Conservation (phyloP, 2,888 invertebrate genomes). For the Eupithecia insigniata region DNA sequence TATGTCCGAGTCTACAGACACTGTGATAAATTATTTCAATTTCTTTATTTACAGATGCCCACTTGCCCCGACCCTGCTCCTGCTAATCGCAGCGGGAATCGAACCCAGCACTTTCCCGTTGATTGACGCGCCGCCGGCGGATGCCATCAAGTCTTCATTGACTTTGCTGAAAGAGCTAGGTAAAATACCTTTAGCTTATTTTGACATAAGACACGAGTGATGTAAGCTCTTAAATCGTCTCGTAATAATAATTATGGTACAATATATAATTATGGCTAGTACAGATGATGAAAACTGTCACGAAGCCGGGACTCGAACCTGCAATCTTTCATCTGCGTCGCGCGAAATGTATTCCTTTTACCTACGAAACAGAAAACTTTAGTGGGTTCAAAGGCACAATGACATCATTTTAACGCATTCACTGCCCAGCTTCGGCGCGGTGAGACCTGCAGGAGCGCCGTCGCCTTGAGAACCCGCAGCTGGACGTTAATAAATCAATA, state of each 20-base stretch:
- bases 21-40: too few species aligned
- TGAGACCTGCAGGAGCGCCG: too few species aligned
- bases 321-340: too few species aligned
- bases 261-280: too few species aligned
- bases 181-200: constrained; percentile 41
- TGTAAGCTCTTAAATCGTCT: neutral
- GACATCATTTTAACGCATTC: neutral
- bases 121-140: constrained; percentile 93
- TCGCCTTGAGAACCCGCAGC: too few species aligned
- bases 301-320: too few species aligned
- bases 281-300: too few species aligned
- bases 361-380: neutral
- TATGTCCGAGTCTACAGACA: too few species aligned
- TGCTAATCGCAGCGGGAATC: constrained; percentile 93
- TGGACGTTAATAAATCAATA: too few species aligned
- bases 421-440: too few species aligned
- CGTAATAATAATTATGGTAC: neutral
- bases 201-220: neutral
- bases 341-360: neutral
- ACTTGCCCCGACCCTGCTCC: constrained; percentile 89
- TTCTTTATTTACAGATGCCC: constrained; percentile 69
- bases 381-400: neutral
- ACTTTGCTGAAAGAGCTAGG: constrained; percentile 86
- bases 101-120: constrained; percentile 94
- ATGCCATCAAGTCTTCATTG: constrained; percentile 87